Evolutionary conservation across 2,888 invertebrate genomes (phyloP), one percentile per base, ranked within the genome.

Genomic region (Hartigia nigra): DNA sequence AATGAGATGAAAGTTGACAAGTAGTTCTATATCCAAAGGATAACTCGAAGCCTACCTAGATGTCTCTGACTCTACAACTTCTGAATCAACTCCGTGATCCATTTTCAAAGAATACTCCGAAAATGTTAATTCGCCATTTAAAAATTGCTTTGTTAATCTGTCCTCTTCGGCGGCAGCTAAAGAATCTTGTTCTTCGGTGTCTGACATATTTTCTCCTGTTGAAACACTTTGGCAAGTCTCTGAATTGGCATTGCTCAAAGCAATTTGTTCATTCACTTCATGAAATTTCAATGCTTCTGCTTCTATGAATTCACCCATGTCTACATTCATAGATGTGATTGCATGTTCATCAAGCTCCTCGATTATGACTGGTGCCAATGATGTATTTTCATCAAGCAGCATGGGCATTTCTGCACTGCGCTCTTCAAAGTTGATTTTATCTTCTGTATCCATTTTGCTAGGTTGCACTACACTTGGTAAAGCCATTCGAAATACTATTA

Each of bases 81-180:
- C 94, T 78, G 92, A 92, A 75, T 92, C 92, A 81, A 91, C 91
- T 88, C 93, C 93, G 87, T 83, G 84, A 82, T 93, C 94, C 83
- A 95, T 94, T 88, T 94, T 87, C 0, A 86, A 85, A 0, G 91
- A 88, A 84, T 94, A 96, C 83, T 96, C 96, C 37, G 95, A 94
- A 85, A 96, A 95, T 39, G 95, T 94, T 85, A 96, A 93, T 91
- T 95, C 94, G 1, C 96, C 96, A 86, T 94, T 94, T 77, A 96
- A 92, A 92, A 95, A 96, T 85, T 95, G 95, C 85, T 93, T 94
- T 0, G 95, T 95, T 39, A 95, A 89, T 78, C 81, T 76, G 81
- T 91, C 88, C 81, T 91, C 89, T 77, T 91, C 88, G 11, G 85
- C 87, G 3, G 85, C 83, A 12, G 84, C 84, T 31, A 82, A 74